Conservation (phyloP, 2,113 vertebrate species). For the Acanthisitta chloris region DNA sequence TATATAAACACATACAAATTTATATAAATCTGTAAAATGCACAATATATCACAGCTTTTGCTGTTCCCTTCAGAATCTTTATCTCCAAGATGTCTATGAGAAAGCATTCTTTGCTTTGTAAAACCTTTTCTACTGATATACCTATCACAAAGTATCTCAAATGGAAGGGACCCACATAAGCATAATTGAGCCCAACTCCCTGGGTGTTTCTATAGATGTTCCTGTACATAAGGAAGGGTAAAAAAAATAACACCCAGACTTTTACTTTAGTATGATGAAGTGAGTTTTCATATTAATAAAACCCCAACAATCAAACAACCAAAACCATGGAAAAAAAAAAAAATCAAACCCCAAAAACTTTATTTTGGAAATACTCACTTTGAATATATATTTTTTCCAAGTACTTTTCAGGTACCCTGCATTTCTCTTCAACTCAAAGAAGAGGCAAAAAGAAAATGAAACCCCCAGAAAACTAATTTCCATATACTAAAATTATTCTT, state of each 20-base stretch:
- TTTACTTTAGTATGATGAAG: not conserved
- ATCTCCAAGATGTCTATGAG: not conserved
- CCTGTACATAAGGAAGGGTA: not conserved
- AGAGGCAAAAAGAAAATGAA: no score
- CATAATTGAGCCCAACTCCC: not conserved
- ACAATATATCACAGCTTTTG: not conserved
- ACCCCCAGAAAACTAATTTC: not conserved
- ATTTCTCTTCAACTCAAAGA: not conserved
- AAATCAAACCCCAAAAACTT: not conserved
- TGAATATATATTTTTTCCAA: not conserved
- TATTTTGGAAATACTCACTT: not conserved
- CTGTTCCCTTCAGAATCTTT: not conserved
- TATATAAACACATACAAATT: not conserved
- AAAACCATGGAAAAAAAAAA: no score
- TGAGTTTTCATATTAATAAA: not conserved
- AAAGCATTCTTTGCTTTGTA: not conserved
- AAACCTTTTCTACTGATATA: not conserved
- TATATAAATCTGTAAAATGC: not conserved
- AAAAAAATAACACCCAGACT: not conserved
- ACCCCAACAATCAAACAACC: not conserved
- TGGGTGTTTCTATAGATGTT: not conserved
- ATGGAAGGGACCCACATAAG: not conserved
- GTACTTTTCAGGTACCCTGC: not conserved
- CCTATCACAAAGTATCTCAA: not conserved
- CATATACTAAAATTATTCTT: not conserved